Base-by-base conservation (phyloP, 2,888 invertebrate genomes). In the Serripes groenlandicus region DNA sequence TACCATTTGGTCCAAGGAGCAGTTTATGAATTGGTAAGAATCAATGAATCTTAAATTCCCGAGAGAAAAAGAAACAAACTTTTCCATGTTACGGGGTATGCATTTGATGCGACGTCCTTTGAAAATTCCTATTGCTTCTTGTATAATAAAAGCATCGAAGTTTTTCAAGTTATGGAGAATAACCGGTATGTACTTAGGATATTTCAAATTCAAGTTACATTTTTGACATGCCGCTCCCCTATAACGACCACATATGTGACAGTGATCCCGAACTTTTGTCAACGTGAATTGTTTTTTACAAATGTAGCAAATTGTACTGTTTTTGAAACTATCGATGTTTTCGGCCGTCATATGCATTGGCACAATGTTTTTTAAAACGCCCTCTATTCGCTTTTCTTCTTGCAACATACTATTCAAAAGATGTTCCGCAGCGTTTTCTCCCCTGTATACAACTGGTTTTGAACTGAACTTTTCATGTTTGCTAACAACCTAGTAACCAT, bases 1-100 rank as follows among this genome's bases (percentile, higher is more conserved):
- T 15, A 34, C 56, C 3, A 68, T 11, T 9, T 23, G 1, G 0
- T 75, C 68, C 26, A 66, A 64, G 0, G 66, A 54, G 4, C 26
- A 56, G 4, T 28, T 49, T 32, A 56, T 21, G n/a, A 54, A 58
- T 5, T 15, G 54, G 54, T n/a, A 58, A 9, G 58, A 58, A 34
- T 72, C 56, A n/a, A 72, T 72, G n/a, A 72, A 72, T 7, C 58
- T 5, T 23, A 72, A 54, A 32, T 72, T 58, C 28, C 72, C 72
- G 2, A 72, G 7, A 11, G 62, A 62, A 30, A 62, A 62, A 11
- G 42, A 42, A 42, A 26, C 18, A 62, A 11, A 62, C 7, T 70
- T 70, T 32, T 62, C 62, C 23, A 23, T 18, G 35, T 34, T 68
- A 3, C 21, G 42, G 4, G 68, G 37, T 37, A 68, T 68, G 34